Percentiles rank a stretch among this genome's conserved stretches.
Evolutionary conservation across 2,888 invertebrate species (phyloP).

Genomic region (Daptonema setosum): DNA sequence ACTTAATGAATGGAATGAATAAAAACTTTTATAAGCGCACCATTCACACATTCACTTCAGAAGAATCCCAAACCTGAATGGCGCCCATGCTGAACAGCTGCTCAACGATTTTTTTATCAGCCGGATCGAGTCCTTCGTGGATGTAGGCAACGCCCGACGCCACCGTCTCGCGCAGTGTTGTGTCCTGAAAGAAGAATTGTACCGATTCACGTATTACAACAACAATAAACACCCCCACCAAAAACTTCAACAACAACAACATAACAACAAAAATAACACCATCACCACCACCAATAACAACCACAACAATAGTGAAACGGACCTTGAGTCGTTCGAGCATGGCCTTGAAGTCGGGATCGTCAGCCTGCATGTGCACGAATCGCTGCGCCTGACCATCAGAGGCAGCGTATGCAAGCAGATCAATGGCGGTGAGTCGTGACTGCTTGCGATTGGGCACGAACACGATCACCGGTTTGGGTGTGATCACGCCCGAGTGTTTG

Average conservation of each 20-base stretch:
- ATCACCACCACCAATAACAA: not conserved
- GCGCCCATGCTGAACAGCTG: slow-evolving; percentile 79
- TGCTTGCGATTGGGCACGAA: slow-evolving; percentile 49
- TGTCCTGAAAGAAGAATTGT: slow-evolving; percentile 69
- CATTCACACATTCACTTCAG: too few relatives aligned
- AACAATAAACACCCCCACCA: not conserved
- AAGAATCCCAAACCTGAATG: slow-evolving; percentile 40
- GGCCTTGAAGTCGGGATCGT: slow-evolving; percentile 20
- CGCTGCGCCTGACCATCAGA: slow-evolving; percentile 62
- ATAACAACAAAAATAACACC: not conserved
- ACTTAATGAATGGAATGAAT: too few relatives aligned
- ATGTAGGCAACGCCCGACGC: slow-evolving; percentile 87
- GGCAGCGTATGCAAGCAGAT: slow-evolving; percentile 73
- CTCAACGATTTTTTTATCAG: slow-evolving; percentile 71
- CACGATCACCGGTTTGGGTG: slow-evolving; percentile 58
- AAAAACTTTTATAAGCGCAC: too few relatives aligned
- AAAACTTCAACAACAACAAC: not conserved
- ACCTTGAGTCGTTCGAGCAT: slow-evolving; percentile 4
- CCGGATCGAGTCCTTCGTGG: slow-evolving; percentile 68
- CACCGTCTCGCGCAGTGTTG: slow-evolving; percentile 69
- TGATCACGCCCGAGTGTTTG: slow-evolving; percentile 42
- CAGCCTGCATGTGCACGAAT: slow-evolving; percentile 47
- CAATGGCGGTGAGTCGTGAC: slow-evolving; percentile 59
- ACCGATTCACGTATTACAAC: slow-evolving; percentile 57
- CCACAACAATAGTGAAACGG: not conserved